A percentile compares a stretch with the other conserved stretches of the same genome.
These are phyloP conservation scores for Lophius piscatorius DNA, from an alignment of 2,113 vertebrate species.

Conservation along the genomic window DNA sequence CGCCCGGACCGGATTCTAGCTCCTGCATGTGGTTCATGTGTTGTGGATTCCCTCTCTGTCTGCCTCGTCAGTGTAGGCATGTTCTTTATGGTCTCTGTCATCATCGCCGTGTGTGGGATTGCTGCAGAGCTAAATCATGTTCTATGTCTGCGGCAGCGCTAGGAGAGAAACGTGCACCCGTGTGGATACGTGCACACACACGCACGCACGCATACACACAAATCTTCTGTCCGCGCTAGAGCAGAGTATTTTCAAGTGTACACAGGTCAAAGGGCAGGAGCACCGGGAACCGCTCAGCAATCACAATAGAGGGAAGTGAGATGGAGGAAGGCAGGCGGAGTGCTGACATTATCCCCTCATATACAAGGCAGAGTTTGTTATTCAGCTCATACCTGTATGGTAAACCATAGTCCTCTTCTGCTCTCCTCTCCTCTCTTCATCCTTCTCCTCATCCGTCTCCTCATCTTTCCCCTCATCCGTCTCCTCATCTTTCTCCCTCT, in stretches of 20 bases:
- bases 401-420: slow-evolving; percentile 39
- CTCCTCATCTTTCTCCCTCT: not conserved
- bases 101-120: slow-evolving; percentile 28
- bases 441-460: not conserved
- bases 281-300: slow-evolving; percentile 26
- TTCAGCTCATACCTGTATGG: slow-evolving; percentile 72
- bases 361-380: slow-evolving; percentile 70
- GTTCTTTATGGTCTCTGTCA: not conserved
- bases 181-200: too few relatives aligned
- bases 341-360: slow-evolving; percentile 49
- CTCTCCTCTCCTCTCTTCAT: not conserved
- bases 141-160: slow-evolving; percentile 42
- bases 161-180: slow-evolving; percentile 4
- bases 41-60: not conserved
- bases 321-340: slow-evolving; percentile 30
- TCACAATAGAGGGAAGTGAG: slow-evolving; percentile 39
- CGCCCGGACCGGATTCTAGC: not conserved
- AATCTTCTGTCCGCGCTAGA: not conserved
- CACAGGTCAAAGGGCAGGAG: slow-evolving; percentile 52
- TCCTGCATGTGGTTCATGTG: not conserved
- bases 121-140: slow-evolving; percentile 58
- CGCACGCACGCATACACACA: not conserved
- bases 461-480: not conserved
- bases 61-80: not conserved
- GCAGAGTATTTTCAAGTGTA: slow-evolving; percentile 22